Conservation (phyloP, 2,113 vertebrate genomes). For the Nothocercus julius region DNA sequence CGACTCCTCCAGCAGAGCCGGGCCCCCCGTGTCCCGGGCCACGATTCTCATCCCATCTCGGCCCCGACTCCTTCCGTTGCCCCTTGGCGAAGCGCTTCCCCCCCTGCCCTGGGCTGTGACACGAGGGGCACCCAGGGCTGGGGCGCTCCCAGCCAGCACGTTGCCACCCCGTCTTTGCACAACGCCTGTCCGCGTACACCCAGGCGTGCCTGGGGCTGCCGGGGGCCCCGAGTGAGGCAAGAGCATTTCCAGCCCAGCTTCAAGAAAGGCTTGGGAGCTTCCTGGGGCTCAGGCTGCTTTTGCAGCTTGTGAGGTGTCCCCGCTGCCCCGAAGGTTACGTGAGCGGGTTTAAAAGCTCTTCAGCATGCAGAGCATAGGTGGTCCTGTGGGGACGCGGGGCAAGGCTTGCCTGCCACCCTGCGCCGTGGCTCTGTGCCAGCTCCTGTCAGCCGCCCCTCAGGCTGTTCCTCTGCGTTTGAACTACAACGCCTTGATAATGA, state of each 20-base stretch:
- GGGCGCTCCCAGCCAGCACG: background rate
- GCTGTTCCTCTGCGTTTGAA: background rate
- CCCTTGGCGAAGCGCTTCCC: background rate
- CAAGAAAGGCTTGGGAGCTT: background rate
- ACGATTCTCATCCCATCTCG: accelerated
- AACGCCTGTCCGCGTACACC: accelerated
- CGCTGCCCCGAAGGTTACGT: background rate
- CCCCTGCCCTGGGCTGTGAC: background rate
- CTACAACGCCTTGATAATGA: background rate
- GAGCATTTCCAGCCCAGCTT: background rate
- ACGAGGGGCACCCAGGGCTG: background rate
- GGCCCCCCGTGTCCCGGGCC: background rate
- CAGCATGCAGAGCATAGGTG: background rate
- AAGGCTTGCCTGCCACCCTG: background rate
- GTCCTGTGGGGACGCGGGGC: background rate
- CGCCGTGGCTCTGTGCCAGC: background rate
- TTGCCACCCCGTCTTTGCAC: background rate
- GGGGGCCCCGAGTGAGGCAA: accelerated
- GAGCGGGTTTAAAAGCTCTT: background rate
- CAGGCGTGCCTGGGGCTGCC: accelerated
- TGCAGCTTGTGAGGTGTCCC: background rate
- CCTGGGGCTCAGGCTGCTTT: background rate
- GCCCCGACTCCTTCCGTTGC: accelerated
- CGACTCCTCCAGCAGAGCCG: background rate
- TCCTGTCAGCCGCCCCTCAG: background rate